Evolutionary conservation across 2,113 vertebrate genomes (phyloP), one percentile per base, ranked within the genome.

Genomic region (Hippocampus guttulatus): DNA sequence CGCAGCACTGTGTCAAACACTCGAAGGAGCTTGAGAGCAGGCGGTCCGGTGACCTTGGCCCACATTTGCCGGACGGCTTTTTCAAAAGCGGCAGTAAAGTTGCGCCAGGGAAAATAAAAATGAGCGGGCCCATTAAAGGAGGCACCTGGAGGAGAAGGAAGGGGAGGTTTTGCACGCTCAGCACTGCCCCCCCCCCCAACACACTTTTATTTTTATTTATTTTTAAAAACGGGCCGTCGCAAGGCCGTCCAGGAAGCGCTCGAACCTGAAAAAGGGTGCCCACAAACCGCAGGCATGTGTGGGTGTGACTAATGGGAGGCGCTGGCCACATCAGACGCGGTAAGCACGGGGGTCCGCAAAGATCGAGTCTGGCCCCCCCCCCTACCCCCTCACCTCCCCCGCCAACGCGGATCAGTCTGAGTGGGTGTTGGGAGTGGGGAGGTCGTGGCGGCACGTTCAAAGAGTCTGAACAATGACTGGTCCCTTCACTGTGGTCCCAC

Each of bases 251-350:
- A 49, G 25, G 64, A 63, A 55, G 63, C 70, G 43, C 41, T 25
- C 60, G 52, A 68, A 60, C 64, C 63, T 55, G 58, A 23, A 54
- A 55, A 33, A 43, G 54, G 40, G 61, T 41, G 62, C 62, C 87
- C 92, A 89, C 88, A 94, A 95, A 94, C 93, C 94, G 92, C 94
- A 95, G 92, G 93, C 94, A 94, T 93, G 93, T 84, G 91, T 85
- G 91, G 88, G 80, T 83, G 92, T 92, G 93, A 91, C 90, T 81
- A 85, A 76, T 68, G 66, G 74, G 85, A 73, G 85, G 77, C 38
- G 12, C 71, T 93, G 84, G 92, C 95, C 95, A 95, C 94, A 94
- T 97, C 94, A 95, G 86, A 96, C 87, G 87, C 92, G 90, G 89
- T 87, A 69, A 91, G 89, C 89, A 90, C 92, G 84, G 91, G 92